Conservation (phyloP, 2,113 vertebrate genomes). For the Thunnus thynnus region DNA sequence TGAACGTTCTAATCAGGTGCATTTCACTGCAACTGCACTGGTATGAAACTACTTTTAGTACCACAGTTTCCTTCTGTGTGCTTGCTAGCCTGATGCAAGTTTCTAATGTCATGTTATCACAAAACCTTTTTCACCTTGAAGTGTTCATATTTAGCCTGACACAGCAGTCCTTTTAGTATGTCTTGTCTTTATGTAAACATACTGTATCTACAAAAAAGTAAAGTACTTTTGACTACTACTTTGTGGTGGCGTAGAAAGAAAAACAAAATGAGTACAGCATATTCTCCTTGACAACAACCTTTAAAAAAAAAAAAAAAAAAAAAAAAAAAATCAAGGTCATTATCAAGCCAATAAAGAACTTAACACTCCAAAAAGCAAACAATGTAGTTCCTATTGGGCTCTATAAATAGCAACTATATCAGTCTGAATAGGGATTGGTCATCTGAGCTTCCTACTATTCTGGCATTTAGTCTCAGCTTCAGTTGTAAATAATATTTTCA, state of each 20-base stretch:
- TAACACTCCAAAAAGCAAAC: slow-evolving; percentile 16
- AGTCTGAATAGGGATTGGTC: slow-evolving; percentile 36
- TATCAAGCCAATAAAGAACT: slow-evolving; percentile 1
- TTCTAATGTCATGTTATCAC: slow-evolving; percentile 3
- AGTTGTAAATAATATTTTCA: neutral
- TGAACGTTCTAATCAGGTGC: neutral
- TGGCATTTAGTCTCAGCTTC: slow-evolving; percentile 18
- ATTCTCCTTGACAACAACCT: neutral
- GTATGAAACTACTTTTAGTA: slow-evolving; percentile 7
- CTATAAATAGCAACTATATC: slow-evolving; percentile 50
- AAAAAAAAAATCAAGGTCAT: neutral
- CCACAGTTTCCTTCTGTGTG: neutral
- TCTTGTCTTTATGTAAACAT: neutral
- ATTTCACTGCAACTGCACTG: neutral
- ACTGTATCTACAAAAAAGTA: neutral
- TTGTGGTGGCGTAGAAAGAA: neutral
- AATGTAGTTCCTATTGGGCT: neutral
- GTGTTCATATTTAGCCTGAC: no score
- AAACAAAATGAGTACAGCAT: neutral
- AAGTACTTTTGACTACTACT: neutral
- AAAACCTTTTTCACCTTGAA: neutral
- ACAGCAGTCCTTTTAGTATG: neutral
- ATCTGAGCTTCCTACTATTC: slow-evolving; percentile 24
- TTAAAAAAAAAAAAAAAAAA: no score
- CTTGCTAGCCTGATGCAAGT: slow-evolving; percentile 9